Evolutionary conservation across 2,888 invertebrate genomes (phyloP), one percentile per base, ranked within the genome.

Genomic region (Euphydryas editha): DNA sequence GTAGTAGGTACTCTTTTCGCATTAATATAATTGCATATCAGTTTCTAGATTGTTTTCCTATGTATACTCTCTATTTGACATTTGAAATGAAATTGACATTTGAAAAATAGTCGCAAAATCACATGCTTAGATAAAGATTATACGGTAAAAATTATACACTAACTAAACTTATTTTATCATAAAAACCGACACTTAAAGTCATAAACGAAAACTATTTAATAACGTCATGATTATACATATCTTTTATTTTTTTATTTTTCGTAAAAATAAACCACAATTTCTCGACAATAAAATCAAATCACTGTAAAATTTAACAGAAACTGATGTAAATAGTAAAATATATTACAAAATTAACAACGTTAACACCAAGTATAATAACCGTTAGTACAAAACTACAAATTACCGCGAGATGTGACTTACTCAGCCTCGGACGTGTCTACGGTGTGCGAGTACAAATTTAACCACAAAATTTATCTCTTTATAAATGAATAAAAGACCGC

Each of bases 391-490:
- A n/a, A n/a, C 30, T 30, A 67, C 61, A 62, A 70, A 65, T 67
- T 59, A 59, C 61, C 13, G 42, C n/a, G 49, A 54, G 36, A 65
- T 65, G 70, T 70, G 65, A 65, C 62, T 30, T 7, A 60, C 11
- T 20, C 17, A 59, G 51, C 59, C 59, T 61, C 39, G 46, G 49
- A 36, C 69, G 59, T 67, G 64, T 47, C 62, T 46, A 36, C 42
- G 17, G 17, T 54, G 21, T 54, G 30, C 54, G 18, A 46, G 46
- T 42, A 49, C 44, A 49, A 60, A 65, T 15, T 44, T 30, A 55
- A 65, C 70, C 70, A 60, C 65, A 58, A 67, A 67, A 59, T 65
- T 65, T 42, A 60, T 62, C 62, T 65, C 60, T 64, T 56, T 21
- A 57, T 59, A 65, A 68, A 67, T 57, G 51, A 65, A 65, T 68